Base-by-base conservation (phyloP, 1,140 invertebrate species). In the Drosophila bocki region DNA sequence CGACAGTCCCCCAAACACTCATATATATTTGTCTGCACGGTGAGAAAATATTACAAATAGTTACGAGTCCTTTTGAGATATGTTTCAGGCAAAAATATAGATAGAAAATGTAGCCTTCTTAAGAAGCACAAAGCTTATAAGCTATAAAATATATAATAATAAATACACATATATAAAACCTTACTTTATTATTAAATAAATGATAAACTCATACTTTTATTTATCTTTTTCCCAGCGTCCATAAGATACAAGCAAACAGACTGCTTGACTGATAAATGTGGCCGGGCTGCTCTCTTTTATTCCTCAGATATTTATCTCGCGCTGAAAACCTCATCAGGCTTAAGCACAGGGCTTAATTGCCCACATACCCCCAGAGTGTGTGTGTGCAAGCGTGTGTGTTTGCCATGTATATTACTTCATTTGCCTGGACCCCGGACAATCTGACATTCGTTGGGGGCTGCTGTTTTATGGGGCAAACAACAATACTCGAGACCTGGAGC, bases 261-360 rank as follows among this genome's bases (percentile, higher is more conserved):
- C 33, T 54, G 48, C 22, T 15, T 26, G 42, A 51, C 41, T 62
- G 67, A 65, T 45, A 65, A 70, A 72, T 61, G 41, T 57, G 41
- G 26, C 35, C 37, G 53, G 39, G 47, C 53, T 57, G 45, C 62
- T 54, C 63, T 51, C 60, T 75, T 67, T 56, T 63, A 54, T 67
- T 67, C 44, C 70, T 87, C 59, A 70, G 85, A 83, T 87, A 83
- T 87, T 87, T 87, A 88, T 87, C 84, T 88, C 72, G 76, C 54
- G 85, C 51, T 80, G 77, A 84, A 90, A 88, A 85, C 85, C 85
- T 88, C 78, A 88, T 88, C 81, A 88, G 80, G 77, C 72, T 83
- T 87, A 84, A 87, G 83, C 75, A 79, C 83, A 68, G 59, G 54
- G 63, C 82, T 87, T 86, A 86, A 86, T 86, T 86, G 81, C 79